A percentile compares a stretch with the other conserved stretches of the same genome.
Evolutionary conservation across 2,797 vertebrate species (phyloP).

Genomic region (Ctenosaura bakeri): DNA sequence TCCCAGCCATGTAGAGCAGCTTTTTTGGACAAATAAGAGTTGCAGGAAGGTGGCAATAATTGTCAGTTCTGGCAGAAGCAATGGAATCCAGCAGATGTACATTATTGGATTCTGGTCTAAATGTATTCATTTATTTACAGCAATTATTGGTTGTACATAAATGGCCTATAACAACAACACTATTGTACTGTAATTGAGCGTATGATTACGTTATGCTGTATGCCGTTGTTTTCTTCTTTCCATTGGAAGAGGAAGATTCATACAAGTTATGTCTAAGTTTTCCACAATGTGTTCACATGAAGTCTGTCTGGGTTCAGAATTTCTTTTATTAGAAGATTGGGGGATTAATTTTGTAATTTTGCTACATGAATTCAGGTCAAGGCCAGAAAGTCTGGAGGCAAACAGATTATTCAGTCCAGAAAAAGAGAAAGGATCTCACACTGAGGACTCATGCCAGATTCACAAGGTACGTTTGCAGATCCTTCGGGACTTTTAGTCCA

Average conservation of each 20-base stretch:
- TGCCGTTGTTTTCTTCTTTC: background rate
- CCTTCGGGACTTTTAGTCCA: background rate
- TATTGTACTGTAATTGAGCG: background rate
- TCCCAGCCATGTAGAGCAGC: no score
- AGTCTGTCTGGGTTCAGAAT: background rate
- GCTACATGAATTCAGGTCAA: background rate
- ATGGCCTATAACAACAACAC: background rate
- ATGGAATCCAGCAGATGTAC: no score
- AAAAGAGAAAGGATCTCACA: no score
- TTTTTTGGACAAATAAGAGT: no score
- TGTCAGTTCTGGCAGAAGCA: no score
- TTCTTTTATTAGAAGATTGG: background rate
- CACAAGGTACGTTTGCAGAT: background rate
- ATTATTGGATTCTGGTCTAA: no score
- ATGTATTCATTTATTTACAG: background rate
- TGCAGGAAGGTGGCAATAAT: no score
- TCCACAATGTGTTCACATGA: background rate
- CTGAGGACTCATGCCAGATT: background rate
- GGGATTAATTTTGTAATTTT: no score
- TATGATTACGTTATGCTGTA: background rate
- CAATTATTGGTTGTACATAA: background rate
- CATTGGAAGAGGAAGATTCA: background rate
- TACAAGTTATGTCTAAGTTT: background rate
- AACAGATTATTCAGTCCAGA: background rate
- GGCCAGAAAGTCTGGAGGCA: background rate